A percentile compares a stretch with the other conserved stretches of the same genome.
These are phyloP conservation scores for Chanos chanos DNA, from an alignment of 2,797 vertebrate genomes.

Conservation along the genomic window DNA sequence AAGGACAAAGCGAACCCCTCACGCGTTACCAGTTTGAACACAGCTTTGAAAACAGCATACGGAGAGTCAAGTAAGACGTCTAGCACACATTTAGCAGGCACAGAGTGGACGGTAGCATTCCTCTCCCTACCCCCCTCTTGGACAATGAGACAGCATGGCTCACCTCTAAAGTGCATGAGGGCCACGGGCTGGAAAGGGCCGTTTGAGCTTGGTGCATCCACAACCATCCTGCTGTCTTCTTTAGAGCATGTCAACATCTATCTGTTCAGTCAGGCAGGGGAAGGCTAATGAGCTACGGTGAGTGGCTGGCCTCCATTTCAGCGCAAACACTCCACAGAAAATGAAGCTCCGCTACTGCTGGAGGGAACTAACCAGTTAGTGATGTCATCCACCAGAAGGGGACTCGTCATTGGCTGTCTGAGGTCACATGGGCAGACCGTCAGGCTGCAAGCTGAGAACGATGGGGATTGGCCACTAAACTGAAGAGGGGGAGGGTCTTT, in stretches of 20 bases:
- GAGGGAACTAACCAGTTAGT: conserved; percentile 90
- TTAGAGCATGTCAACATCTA: conserved; percentile 96
- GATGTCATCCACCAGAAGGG: conserved; percentile 83
- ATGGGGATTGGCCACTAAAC: conserved; percentile 70
- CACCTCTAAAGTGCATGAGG: conserved; percentile 96
- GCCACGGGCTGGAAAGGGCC: conserved; percentile 94
- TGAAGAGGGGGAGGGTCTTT: conserved; percentile 48
- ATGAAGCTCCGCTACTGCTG: conserved; percentile 94
- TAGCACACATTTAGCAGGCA: conserved; percentile 7
- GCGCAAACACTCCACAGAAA: conserved; percentile 88
- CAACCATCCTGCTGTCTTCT: conserved; percentile 87
- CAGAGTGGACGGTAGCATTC: conserved; percentile 34
- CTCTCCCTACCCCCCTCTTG: conserved; percentile 19
- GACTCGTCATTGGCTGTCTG: conserved; percentile 74
- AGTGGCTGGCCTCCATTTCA: conserved; percentile 97
- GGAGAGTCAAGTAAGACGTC: too few relatives aligned
- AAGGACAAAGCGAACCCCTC: neutral
- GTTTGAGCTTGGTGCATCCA: conserved; percentile 87
- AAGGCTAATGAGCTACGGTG: conserved; percentile 78
- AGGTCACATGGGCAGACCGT: conserved; percentile 79
- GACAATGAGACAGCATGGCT: conserved; percentile 60
- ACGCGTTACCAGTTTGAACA: neutral
- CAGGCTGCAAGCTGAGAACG: conserved; percentile 78
- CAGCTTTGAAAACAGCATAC: too few relatives aligned
- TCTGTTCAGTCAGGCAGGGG: conserved; percentile 46